Percentiles rank a stretch among this genome's conserved stretches.
These are phyloP conservation scores for Heteromormyrus szaboi DNA, from an alignment of 2,797 vertebrate genomes.

Conservation along the genomic window DNA sequence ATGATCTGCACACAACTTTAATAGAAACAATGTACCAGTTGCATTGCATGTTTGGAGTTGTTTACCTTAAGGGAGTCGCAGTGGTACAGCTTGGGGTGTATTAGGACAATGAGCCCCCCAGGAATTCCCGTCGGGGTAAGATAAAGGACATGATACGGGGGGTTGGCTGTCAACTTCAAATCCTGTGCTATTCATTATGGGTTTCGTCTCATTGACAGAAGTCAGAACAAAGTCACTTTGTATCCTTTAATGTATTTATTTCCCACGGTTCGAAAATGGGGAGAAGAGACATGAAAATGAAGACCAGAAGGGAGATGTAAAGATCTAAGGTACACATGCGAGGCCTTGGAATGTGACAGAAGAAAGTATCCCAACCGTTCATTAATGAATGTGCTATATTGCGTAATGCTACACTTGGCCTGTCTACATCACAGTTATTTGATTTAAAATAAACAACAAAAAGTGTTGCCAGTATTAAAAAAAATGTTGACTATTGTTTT, in stretches of 20 bases:
- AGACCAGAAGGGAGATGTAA: neutral
- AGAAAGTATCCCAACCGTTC: neutral
- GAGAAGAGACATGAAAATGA: neutral
- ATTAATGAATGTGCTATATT: neutral
- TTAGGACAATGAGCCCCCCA: neutral
- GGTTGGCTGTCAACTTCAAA: neutral
- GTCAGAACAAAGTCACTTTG: conserved; percentile 22
- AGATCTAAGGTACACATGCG: neutral
- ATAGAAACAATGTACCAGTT: neutral
- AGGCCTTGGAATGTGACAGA: neutral
- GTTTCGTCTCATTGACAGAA: conserved; percentile 18
- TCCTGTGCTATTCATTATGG: neutral
- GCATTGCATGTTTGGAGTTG: neutral
- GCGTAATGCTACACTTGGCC: neutral
- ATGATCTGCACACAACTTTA: neutral
- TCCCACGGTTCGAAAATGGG: neutral
- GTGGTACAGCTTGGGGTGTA: neutral
- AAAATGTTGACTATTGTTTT: neutral
- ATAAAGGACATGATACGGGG: neutral
- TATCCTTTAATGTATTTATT: neutral
- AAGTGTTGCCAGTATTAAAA: neutral
- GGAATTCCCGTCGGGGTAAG: neutral
- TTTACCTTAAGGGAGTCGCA: neutral
- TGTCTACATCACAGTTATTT: neutral
- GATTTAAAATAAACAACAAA: neutral